phyloP scores from a whole-genome alignment of 2,113 vertebrate genomes.

The Salvator merianae region DNA sequence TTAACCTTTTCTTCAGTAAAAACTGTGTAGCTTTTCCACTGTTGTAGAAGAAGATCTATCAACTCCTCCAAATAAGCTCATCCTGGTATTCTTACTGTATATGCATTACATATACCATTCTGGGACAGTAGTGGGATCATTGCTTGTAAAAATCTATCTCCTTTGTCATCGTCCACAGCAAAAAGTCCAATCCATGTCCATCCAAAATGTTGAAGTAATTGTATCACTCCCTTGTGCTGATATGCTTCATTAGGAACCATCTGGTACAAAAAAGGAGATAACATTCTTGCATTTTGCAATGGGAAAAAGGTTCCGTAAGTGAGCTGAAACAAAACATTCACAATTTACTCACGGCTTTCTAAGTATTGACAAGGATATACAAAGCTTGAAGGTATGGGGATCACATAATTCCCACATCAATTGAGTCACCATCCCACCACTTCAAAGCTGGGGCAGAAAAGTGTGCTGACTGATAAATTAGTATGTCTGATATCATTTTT shows the following conservation, averaged over 20 bases:
- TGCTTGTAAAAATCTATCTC: background rate
- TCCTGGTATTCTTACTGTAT: background rate
- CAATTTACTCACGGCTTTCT: background rate
- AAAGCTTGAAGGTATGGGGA: background rate
- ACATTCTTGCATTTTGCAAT: background rate
- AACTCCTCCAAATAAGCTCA: background rate
- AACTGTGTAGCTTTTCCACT: background rate
- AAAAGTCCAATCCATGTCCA: background rate
- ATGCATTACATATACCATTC: background rate
- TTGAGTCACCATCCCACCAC: background rate
- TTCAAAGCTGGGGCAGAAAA: too few relatives aligned
- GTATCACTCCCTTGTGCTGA: background rate
- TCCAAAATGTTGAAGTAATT: background rate
- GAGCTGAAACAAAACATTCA: background rate
- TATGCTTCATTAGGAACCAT: background rate
- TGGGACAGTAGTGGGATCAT: background rate
- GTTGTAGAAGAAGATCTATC: background rate
- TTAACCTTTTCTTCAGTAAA: background rate
- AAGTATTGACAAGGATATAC: background rate
- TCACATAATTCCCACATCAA: background rate
- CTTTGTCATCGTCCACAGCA: background rate
- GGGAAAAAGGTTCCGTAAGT: background rate
- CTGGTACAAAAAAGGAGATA: background rate
- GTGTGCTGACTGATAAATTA: too few relatives aligned
- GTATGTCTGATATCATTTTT: too few relatives aligned